Evolutionary conservation across 2,113 vertebrate genomes (phyloP), one percentile per base, ranked within the genome.

Genomic region (Platysteira castanea): DNA sequence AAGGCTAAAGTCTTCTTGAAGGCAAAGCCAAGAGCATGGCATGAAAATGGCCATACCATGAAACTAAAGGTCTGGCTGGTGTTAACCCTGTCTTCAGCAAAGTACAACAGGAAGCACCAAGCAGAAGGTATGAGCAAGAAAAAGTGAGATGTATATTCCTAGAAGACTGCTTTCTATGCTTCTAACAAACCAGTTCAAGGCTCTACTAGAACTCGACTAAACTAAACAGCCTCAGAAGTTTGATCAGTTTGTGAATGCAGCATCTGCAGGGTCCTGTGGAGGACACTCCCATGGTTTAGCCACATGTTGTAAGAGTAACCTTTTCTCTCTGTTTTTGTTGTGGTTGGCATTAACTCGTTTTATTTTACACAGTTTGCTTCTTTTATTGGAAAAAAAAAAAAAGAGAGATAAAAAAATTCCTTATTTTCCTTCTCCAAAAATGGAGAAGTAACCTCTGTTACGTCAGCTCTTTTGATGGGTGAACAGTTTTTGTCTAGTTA

Each of bases 371-470:
- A 50, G 7, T 35, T 28, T 57, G 18, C 8, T 56, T 60, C 24
- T 61, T 80, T 39, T 37, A 57, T 7, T 52, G 13, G 2, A 37
- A 49, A n/a, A 6, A 46, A 37, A 50, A n/a, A 6, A 47, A 17
- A 4, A 8, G 3, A 37, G 1, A 54, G 2, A 37, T 3, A 18
- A 13, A 69, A 71, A 76, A 5, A 18, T 17, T 65, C 17, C 1
- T 5, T 61, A 12, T 69, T 87, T 87, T 19, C 1, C 20, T 67
- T 78, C n/a, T 61, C 37, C 37, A 31, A 17, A 42, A 87, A 59
- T 30, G 9, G 13, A 57, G 21, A 90, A 67, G 3, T 35, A 41
- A 47, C 4, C 2, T 89, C 16, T 67, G 14, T 39, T 56, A 39
- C 20, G 8, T 39, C 7, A 27, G 10, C 8, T 67, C 5, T 71